phyloP scores from a whole-genome alignment of 2,797 vertebrate genomes.

The Mycteria americana region DNA sequence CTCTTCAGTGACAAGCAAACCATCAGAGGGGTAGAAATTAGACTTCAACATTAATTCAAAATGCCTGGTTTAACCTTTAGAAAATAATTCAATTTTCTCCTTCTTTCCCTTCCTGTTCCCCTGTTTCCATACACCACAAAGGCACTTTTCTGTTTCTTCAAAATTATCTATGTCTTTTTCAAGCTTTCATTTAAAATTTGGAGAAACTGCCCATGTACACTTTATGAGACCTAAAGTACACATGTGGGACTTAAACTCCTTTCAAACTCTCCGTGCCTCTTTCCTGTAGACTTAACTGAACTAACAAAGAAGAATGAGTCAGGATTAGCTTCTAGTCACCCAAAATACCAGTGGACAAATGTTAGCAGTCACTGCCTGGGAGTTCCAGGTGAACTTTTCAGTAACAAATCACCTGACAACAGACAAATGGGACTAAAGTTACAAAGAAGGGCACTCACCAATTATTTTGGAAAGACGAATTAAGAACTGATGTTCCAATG shows the following conservation, averaged over 20 bases:
- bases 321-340: not conserved
- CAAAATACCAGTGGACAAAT: not conserved
- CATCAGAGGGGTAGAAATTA: conserved; percentile 29
- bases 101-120: not conserved
- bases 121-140: not conserved
- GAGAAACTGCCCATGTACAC: not conserved
- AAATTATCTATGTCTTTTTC: conserved; percentile 1
- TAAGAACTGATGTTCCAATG: not conserved
- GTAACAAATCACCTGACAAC: not conserved
- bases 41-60: conserved; percentile 50
- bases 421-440: not conserved
- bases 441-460: not conserved
- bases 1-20: conserved; percentile 16
- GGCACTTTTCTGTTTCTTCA: not conserved
- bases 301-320: not conserved
- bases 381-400: not conserved
- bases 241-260: not conserved
- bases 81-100: conserved; percentile 32
- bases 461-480: not conserved
- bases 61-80: conserved; percentile 50
- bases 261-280: not conserved
- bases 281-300: not conserved
- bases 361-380: not conserved
- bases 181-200: conserved; percentile 13
- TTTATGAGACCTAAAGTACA: not conserved